Base-by-base conservation (phyloP, 2,888 invertebrate genomes). In the Sminthurinus aureus region DNA sequence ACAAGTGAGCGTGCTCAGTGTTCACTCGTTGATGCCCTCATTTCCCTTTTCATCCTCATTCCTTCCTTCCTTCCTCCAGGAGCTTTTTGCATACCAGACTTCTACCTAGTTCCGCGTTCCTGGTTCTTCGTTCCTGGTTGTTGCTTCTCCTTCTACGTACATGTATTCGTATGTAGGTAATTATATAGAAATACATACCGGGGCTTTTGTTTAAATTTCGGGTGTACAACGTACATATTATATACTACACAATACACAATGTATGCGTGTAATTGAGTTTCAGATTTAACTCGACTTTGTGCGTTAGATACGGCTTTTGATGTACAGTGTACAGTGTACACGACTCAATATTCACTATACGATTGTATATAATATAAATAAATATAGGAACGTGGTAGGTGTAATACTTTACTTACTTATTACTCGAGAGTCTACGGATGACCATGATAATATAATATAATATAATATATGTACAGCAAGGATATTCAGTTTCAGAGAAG, bases 21-120 rank as follows among this genome's bases (percentile, higher is more conserved):
- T 13, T 22, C 71, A 12, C 71, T 71, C 71, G n/a, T 71, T 71
- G 20, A 13, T 38, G 38, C 26, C 66, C 24, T 66, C 20, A 3
- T 22, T 69, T 26, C 38, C 81, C 18, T 52, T 26, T 26, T 69
- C 69, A 9, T 67, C 8, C 38, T 79, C 79, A 22, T 79, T 64
- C 52, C 20, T 6, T 22, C 66, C 26, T 81, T 64, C 64, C 74
- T 6, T 52, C 75, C 26, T 66, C 79, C 38, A 22, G 18, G n/a
- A 26, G n/a, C 79, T 20, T 67, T n/a, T 77, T 77, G 22, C 24
- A 20, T 58, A 52, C 38, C 38, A 38, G 38, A n/a, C 20, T 26
- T 71, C 26, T 38, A 38, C 38, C 38, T 38, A 9, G 58, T 58
- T 58, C 18, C 58, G 2, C 15, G 9, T 18, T 58, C 58, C 58